These are phyloP conservation scores for Drosophila kuntzei DNA, from an alignment of 2,888 invertebrate species.

Conservation along the genomic window DNA sequence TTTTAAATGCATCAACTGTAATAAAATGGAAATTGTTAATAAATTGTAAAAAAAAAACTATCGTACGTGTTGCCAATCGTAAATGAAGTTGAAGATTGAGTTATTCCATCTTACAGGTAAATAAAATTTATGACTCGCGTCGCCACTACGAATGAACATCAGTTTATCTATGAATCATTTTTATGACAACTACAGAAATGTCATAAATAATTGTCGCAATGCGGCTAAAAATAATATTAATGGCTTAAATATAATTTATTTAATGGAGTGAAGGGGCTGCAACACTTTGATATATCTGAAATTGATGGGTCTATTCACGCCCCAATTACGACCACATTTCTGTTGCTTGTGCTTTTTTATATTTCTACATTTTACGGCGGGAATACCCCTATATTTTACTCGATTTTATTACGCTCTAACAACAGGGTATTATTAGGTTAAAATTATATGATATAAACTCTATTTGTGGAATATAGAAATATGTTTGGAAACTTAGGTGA, in stretches of 20 bases:
- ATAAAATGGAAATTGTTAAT: slow-evolving; percentile 4
- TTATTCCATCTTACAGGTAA: slow-evolving; percentile 19
- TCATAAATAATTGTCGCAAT: slow-evolving; percentile 41
- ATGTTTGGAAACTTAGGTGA: neutral
- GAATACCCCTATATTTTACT: slow-evolving; percentile 21
- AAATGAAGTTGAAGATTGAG: slow-evolving; percentile 25
- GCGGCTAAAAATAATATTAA: slow-evolving; percentile 22
- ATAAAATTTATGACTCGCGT: slow-evolving; percentile 32
- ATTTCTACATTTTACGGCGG: slow-evolving; percentile 7
- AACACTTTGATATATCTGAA: slow-evolving; percentile 46
- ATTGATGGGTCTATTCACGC: slow-evolving; percentile 69
- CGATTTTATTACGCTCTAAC: slow-evolving; percentile 3
- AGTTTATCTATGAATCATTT: slow-evolving; percentile 32
- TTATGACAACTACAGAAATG: slow-evolving; percentile 31
- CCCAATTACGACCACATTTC: slow-evolving; percentile 52
- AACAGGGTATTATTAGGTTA: slow-evolving; percentile 3
- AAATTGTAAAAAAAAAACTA: slow-evolving; percentile 5
- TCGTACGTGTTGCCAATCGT: slow-evolving; percentile 53
- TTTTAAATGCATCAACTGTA: slow-evolving; percentile 17
- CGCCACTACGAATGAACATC: slow-evolving; percentile 20
- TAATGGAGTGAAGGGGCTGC: slow-evolving; percentile 26
- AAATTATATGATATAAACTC: neutral
- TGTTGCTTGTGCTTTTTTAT: slow-evolving; percentile 9
- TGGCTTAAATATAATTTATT: slow-evolving; percentile 13
- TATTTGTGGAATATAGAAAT: neutral